These are phyloP conservation scores for Calyptomena viridis DNA, from an alignment of 2,113 vertebrate genomes.

Conservation along the genomic window DNA sequence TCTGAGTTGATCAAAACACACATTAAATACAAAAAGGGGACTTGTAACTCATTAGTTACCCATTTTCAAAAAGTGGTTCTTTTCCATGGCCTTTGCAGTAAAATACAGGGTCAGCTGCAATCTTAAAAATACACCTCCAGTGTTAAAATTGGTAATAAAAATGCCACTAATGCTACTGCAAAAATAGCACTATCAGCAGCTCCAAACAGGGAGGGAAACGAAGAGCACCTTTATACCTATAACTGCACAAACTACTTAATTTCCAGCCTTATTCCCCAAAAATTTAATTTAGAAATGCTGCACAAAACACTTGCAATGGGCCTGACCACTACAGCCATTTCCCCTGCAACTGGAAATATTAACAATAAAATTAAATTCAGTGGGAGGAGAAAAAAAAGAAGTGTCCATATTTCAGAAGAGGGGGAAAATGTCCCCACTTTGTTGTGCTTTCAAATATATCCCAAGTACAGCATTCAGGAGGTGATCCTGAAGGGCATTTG, in stretches of 20 bases:
- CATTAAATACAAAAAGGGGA: background rate
- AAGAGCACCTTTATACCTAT: background rate
- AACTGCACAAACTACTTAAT: background rate
- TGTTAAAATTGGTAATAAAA: background rate
- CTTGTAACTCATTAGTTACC: background rate
- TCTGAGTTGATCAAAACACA: background rate
- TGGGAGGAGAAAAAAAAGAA: background rate
- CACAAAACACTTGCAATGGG: background rate
- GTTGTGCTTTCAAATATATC: background rate
- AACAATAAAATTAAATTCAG: background rate
- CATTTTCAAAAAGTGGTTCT: background rate
- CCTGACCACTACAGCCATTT: too few relatives aligned
- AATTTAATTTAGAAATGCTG: background rate
- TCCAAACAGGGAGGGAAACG: background rate
- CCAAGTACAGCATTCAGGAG: accelerated
- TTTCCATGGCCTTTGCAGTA: background rate
- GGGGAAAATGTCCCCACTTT: background rate
- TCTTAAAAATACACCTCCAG: background rate
- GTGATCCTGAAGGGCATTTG: background rate
- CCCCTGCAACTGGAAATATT: background rate
- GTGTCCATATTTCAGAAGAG: background rate
- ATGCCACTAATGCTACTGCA: background rate
- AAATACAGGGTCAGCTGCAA: background rate
- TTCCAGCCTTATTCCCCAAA: background rate
- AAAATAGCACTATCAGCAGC: background rate